phyloP scores from a whole-genome alignment of 2,797 vertebrate species.

The Hirundo rustica region DNA sequence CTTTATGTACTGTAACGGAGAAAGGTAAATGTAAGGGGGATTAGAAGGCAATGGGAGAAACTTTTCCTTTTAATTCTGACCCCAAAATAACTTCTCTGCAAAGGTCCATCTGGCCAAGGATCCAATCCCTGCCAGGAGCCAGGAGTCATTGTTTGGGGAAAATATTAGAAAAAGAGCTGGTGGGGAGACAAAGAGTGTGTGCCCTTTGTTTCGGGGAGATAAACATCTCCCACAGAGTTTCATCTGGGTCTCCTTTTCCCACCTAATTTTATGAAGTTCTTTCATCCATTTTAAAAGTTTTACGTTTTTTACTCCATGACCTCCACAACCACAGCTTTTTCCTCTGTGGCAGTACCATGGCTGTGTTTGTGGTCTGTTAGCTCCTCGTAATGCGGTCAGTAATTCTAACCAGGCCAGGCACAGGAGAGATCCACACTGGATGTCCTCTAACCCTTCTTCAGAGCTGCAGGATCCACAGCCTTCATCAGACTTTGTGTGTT shows the following conservation, averaged over 20 bases:
- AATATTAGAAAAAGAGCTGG: not conserved
- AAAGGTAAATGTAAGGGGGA: slow-evolving; percentile 54
- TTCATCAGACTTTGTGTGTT: not conserved
- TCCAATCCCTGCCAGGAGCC: not conserved
- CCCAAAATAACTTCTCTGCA: not conserved
- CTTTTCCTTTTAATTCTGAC: not conserved
- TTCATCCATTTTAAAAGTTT: not conserved
- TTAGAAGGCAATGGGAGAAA: slow-evolving; percentile 16
- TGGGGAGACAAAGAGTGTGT: not conserved
- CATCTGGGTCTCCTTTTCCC: not conserved
- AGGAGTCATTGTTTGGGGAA: not conserved
- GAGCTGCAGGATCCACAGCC: not conserved
- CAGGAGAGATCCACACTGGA: not conserved
- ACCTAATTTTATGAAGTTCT: not conserved
- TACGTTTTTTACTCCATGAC: not conserved
- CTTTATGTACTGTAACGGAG: slow-evolving; percentile 13
- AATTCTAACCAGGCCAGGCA: not conserved
- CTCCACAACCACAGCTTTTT: not conserved
- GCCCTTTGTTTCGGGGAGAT: not conserved
- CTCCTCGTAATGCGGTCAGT: rapidly evolving
- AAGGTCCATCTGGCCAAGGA: not conserved
- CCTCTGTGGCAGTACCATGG: rapidly evolving
- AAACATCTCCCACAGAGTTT: not conserved
- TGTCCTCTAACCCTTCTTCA: not conserved
- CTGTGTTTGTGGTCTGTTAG: rapidly evolving